A percentile compares a stretch with the other conserved stretches of the same genome.
These are phyloP conservation scores for Rissa tridactyla DNA, from an alignment of 2,113 vertebrate species.

Conservation along the genomic window DNA sequence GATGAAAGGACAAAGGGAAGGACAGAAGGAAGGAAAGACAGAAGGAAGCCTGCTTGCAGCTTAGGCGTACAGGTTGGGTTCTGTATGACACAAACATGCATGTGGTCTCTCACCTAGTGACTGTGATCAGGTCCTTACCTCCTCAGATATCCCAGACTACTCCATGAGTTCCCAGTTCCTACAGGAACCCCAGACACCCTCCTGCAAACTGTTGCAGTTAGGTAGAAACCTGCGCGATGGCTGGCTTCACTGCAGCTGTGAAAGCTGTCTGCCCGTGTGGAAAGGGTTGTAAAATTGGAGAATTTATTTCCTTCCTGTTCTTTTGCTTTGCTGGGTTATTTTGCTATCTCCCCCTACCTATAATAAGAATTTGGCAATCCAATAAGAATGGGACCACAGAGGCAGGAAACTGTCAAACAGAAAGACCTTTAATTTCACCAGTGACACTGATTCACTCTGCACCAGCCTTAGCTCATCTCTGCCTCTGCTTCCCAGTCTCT, in stretches of 20 bases:
- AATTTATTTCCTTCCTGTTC: not conserved
- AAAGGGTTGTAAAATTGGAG: not conserved
- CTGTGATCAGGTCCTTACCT: not conserved
- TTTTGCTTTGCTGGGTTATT: not conserved
- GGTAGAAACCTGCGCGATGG: not conserved
- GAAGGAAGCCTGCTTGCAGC: not conserved
- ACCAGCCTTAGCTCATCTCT: not conserved
- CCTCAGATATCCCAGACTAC: not conserved
- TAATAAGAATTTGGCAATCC: not conserved
- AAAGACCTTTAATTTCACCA: not conserved
- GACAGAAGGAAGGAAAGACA: not conserved
- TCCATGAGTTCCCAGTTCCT: not conserved
- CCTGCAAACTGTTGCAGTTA: not conserved
- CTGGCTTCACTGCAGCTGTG: not conserved
- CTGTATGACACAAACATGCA: rapidly evolving
- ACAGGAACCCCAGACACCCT: not conserved
- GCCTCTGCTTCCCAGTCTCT: not conserved
- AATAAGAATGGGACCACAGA: not conserved
- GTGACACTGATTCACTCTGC: not conserved
- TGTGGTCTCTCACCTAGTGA: not conserved
- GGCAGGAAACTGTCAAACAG: not conserved
- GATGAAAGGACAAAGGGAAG: not conserved
- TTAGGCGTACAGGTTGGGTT: not conserved
- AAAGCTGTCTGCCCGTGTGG: not conserved
- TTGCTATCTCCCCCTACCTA: not conserved